Evolutionary conservation across 2,888 invertebrate genomes (phyloP), one percentile per base, ranked within the genome.

Genomic region (Tinea pellionella): DNA sequence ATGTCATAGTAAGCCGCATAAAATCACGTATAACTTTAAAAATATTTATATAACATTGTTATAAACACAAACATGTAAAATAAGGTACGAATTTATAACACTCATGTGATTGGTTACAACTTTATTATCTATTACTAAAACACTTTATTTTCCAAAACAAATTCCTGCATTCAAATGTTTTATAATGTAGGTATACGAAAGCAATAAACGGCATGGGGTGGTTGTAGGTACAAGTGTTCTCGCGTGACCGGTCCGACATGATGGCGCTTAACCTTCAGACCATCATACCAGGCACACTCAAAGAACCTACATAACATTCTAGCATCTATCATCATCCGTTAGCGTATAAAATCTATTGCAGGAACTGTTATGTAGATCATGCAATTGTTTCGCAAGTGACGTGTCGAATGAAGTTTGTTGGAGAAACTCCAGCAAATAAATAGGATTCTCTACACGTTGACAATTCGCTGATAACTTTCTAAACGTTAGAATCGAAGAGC

Each of bases 181-280:
- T n/a, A 24, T 53, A 53, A 19, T 53, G 53, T 53, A 7, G 51
- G 51, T 18, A 53, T 4, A 24, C 9, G 53, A 53, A 24, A 53
- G 53, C 24, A 53, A 53, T 53, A 53, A 53, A 53, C 53, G 18
- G 53, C 53, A 53, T 53, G 53, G 53, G 53, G 53, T 53, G 11
- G 53, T 47, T 53, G 53, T 53, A 53, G 59, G 32, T 57, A 59
- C 59, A 59, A 42, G 59, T 18, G 16, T 41, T 37, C 59, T 59
- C 59, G 59, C 59, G 59, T 59, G 59, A 59, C 59, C 41, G 53
- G 41, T 41, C 59, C 30, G 41, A 37, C 59, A 59, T 41, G 59
- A 59, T 18, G 59, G 18, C 59, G 41, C 41, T 59, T 59, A 15
- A 13, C 19, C 57, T 24, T n/a, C 37, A 16, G 30, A n/a, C 6